Conservation (phyloP, 2,888 invertebrate genomes). For the Nemurella pictetii region DNA sequence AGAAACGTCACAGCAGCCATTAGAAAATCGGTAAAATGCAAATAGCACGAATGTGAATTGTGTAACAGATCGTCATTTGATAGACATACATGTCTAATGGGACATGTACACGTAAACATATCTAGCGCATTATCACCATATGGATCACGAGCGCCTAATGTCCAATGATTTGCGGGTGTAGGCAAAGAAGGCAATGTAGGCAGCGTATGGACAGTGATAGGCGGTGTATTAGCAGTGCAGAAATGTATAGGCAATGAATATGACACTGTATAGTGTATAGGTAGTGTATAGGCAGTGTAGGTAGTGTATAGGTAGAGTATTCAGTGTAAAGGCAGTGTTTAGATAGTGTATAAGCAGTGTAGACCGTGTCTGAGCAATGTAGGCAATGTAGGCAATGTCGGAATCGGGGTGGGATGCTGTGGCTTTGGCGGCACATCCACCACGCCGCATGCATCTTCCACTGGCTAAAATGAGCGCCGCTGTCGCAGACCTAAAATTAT, state of each 20-base stretch:
- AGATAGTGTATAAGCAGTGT: too few species aligned
- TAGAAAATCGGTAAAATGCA: neutral
- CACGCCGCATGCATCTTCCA: neutral
- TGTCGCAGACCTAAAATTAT: neutral
- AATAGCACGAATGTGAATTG: neutral
- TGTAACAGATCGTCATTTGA: neutral
- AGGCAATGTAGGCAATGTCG: too few species aligned
- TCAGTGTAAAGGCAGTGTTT: too few species aligned
- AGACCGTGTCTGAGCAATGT: too few species aligned
- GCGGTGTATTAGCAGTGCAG: too few species aligned
- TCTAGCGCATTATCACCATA: neutral
- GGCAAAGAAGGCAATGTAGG: too few species aligned
- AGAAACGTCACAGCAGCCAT: neutral
- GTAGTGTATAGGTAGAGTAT: too few species aligned
- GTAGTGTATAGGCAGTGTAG: too few species aligned
- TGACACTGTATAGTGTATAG: too few species aligned
- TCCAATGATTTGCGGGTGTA: neutral
- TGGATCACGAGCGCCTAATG: neutral
- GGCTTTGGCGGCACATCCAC: neutral
- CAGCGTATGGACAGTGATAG: too few species aligned
- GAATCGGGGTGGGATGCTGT: neutral
- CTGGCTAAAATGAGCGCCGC: neutral
- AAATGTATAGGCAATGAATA: too few species aligned
- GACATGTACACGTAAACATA: neutral
- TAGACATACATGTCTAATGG: neutral